These are phyloP conservation scores for sheep (Ovis aries) DNA, from an alignment of 2,113 vertebrate genomes.

Conservation along the genomic window ARS-UI_Ramb_v3.0 NC_056067.1:20159501-20160000, in stretches of 20 bases:
- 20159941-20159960: neutral
- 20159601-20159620: neutral
- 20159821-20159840: neutral
- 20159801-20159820: neutral
- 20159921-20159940: neutral
- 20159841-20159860: neutral
- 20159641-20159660: neutral
- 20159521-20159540: neutral
- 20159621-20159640: neutral
- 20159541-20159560: neutral
- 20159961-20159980: neutral
- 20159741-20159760: neutral
- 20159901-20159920: neutral
- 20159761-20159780: neutral
- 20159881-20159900: neutral
- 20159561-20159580: neutral
- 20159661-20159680: neutral
- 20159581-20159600: neutral
- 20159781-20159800: neutral
- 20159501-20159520: neutral
- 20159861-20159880: neutral
- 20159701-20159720: neutral
- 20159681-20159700: neutral
- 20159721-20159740: neutral
- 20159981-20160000: neutral